A percentile compares a stretch with the other conserved stretches of the same genome.
phyloP scores from a whole-genome alignment of 2,888 invertebrate genomes.

The Acleris emargana region DNA sequence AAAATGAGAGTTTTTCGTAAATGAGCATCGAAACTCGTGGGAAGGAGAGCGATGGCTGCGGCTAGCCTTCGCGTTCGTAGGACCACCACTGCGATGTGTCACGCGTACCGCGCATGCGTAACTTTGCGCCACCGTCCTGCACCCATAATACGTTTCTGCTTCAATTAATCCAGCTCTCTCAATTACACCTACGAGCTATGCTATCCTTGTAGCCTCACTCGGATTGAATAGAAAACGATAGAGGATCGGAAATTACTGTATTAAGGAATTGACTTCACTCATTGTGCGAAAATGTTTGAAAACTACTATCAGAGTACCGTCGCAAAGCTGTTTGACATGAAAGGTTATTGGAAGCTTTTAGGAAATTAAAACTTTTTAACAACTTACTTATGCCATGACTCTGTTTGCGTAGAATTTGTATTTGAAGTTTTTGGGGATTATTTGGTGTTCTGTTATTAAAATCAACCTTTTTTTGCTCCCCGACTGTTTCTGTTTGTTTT shows the following conservation, averaged over 20 bases:
- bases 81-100: slow-evolving; percentile 70
- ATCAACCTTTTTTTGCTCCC: no score
- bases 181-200: slow-evolving; percentile 69
- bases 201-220: slow-evolving; percentile 45
- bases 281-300: neutral
- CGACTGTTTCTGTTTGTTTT: no score
- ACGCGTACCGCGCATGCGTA: slow-evolving; percentile 76
- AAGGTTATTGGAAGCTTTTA: no score
- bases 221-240: slow-evolving; percentile 29
- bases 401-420: no score
- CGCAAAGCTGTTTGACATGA: neutral
- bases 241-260: slow-evolving; percentile 3
- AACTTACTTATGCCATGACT: no score
- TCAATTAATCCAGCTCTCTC: slow-evolving; percentile 79
- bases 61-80: slow-evolving; percentile 62
- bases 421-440: no score
- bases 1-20: slow-evolving; percentile 34
- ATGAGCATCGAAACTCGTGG: slow-evolving; percentile 46
- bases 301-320: neutral
- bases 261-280: neutral
- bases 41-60: slow-evolving; percentile 50
- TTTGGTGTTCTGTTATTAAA: no score
- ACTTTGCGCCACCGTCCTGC: slow-evolving; percentile 71
- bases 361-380: no score
- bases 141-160: slow-evolving; percentile 80